Percentiles rank a stretch among this genome's conserved stretches.
These are phyloP conservation scores for Galerucella pusilla DNA, from an alignment of 2,888 invertebrate species.

Conservation along the genomic window DNA sequence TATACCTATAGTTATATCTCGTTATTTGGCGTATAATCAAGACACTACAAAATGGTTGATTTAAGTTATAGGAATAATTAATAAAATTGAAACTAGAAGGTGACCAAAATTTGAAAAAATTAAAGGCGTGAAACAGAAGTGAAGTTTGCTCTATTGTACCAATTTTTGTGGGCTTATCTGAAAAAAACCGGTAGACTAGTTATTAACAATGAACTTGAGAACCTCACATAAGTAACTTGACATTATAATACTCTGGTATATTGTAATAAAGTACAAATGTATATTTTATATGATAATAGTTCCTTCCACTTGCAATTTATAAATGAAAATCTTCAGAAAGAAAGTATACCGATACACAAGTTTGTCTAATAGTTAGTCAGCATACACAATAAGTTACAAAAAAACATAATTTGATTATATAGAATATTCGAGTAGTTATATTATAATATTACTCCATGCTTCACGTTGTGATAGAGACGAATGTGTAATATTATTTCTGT, in stretches of 20 bases:
- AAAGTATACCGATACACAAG: neutral
- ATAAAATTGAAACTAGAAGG: too few species aligned
- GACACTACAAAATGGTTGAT: too few species aligned
- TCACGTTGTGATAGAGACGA: slow-evolving; percentile 63
- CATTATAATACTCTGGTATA: neutral
- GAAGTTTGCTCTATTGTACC: too few species aligned
- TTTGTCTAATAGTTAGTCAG: slow-evolving; percentile 41
- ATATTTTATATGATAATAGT: neutral
- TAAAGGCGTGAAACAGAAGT: too few species aligned
- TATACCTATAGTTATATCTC: too few species aligned
- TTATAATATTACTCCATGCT: slow-evolving; percentile 46
- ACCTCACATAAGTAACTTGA: neutral
- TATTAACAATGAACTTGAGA: too few species aligned
- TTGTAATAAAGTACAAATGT: neutral
- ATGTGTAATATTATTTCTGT: slow-evolving; percentile 58
- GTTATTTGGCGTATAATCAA: too few species aligned
- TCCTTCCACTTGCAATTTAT: neutral
- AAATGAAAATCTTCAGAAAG: neutral
- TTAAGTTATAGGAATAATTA: too few species aligned
- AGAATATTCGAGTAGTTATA: slow-evolving; percentile 48
- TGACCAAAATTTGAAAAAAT: too few species aligned
- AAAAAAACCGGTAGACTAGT: too few species aligned
- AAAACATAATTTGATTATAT: slow-evolving; percentile 47
- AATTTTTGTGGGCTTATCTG: too few species aligned
- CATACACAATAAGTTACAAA: slow-evolving; percentile 53